Evolutionary conservation across 1,140 invertebrate genomes (phyloP), one percentile per base, ranked within the genome.

Genomic region (Pemphigus obesinymphae): DNA sequence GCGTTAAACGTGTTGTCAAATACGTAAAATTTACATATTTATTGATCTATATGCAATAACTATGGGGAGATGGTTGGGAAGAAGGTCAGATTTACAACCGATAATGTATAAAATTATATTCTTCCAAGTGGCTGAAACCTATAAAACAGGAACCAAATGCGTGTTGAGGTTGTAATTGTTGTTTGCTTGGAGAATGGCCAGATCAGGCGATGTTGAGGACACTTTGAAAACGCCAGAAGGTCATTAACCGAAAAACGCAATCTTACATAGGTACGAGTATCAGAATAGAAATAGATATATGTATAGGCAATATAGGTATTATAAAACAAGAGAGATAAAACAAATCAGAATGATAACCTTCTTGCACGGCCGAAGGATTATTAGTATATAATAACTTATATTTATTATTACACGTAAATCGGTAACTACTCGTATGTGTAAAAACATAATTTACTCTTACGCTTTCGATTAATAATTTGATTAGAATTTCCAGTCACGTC

Each of bases 171-270:
- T 78, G 48, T 55, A 58, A 58, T 78, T 78, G 75, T 78, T 58
- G 75, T 78, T 78, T 58, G 75, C 75, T 78, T 78, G 75, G 75
- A 78, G 75, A 78, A 78, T 58, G 75, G 50, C 75, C 75, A 78
- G 53, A 55, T 78, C 48, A 37, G 53, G 50, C 53, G 48, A 23
- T 58, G 53, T 78, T 55, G 75, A 78, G 75, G 75, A 78, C 75
- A 55, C 29, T 17, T 78, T 40, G 48, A 58, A 58, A 58, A 78
- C 31, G 34, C 15, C 34, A 23, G 75, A 78, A 78, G 75, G 75
- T 58, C 75, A 34, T 78, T 78, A 78, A 78, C 75, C 75, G 75
- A 78, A 78, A 78, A 78, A 53, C 53, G 40, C 23, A n/a, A 37
- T 66, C 63, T 10, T 66, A 66, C 63, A 66, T 66, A 66, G 4